Conservation (phyloP, 2,113 vertebrate genomes). For the Callionymus lyra region DNA sequence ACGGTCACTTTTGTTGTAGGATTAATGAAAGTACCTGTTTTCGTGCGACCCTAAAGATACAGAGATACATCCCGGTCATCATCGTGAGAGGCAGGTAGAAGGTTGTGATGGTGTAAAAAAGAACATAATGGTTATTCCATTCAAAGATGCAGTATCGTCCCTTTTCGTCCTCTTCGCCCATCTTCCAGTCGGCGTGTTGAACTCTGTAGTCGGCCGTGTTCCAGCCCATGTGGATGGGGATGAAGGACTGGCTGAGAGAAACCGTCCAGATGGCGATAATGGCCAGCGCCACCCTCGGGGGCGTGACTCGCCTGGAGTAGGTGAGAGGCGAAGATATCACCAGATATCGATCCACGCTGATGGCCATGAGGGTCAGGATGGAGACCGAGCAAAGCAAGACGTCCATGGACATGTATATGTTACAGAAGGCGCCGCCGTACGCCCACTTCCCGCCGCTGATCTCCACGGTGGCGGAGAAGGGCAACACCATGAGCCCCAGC, state of each 20-base stretch:
- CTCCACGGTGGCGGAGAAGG: conserved; percentile 78
- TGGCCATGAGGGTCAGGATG: conserved; percentile 87
- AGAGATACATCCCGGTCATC: conserved; percentile 86
- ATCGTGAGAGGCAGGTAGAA: conserved; percentile 85
- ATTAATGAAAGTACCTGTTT: conserved; percentile 59
- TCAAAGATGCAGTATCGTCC: conserved; percentile 71
- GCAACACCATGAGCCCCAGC: conserved; percentile 84
- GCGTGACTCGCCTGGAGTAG: conserved; percentile 75
- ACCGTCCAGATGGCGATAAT: conserved; percentile 76
- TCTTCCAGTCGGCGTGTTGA: conserved; percentile 53
- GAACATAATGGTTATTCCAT: conserved; percentile 76
- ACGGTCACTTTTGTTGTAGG: conserved; percentile 4
- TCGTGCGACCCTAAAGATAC: conserved; percentile 81
- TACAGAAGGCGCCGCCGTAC: conserved; percentile 73
- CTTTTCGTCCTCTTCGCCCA: conserved; percentile 33
- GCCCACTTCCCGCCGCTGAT: conserved; percentile 69
- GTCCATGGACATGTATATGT: conserved; percentile 83
- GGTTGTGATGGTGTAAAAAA: conserved; percentile 70
- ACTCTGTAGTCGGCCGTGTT: conserved; percentile 73
- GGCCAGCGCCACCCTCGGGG: conserved; percentile 61
- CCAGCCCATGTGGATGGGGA: conserved; percentile 87
- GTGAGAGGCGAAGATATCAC: conserved; percentile 79
- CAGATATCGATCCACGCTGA: conserved; percentile 88
- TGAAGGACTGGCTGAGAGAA: conserved; percentile 79
- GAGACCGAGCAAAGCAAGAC: conserved; percentile 86